A percentile compares a stretch with the other conserved stretches of the same genome.
Evolutionary conservation across 2,797 vertebrate species (phyloP).

Genomic region (Lagodon rhomboides): DNA sequence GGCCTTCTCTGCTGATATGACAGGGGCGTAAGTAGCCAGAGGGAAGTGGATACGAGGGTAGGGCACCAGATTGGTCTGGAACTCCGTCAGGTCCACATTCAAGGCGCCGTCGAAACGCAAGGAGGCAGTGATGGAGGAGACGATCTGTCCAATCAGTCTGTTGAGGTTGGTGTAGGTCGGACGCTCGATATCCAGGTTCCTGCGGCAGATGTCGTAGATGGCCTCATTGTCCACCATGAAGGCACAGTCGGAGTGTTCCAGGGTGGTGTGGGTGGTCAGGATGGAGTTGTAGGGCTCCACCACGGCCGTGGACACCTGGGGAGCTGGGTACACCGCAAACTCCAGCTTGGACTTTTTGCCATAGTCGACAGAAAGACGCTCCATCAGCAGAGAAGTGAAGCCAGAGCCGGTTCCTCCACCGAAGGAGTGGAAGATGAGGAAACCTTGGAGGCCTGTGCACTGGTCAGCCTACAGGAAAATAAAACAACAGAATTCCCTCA

Average conservation of each 20-base stretch:
- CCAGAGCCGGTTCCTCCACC: constrained; percentile 89
- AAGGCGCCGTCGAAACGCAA: constrained; percentile 85
- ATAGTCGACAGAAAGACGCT: constrained; percentile 88
- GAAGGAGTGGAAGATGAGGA: constrained; percentile 87
- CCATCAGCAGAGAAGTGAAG: constrained; percentile 90
- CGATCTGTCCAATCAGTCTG: constrained; percentile 85
- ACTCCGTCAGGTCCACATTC: constrained; percentile 81
- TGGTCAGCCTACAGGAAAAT: constrained; percentile 81
- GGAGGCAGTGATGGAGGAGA: constrained; percentile 87
- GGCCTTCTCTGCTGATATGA: constrained; percentile 85
- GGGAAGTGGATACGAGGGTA: constrained; percentile 87
- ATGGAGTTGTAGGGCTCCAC: constrained; percentile 90
- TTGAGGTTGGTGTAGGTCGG: constrained; percentile 91
- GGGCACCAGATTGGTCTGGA: constrained; percentile 84
- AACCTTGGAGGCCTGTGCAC: constrained; percentile 88
- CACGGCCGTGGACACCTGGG: constrained; percentile 84
- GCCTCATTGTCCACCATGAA: constrained; percentile 98
- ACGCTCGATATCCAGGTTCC: constrained; percentile 94
- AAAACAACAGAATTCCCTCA: no score
- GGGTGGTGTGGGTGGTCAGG: constrained; percentile 89
- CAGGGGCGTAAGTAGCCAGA: constrained; percentile 84
- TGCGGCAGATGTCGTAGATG: constrained; percentile 94
- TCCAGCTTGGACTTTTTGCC: constrained; percentile 90
- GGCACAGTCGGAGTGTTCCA: constrained; percentile 95
- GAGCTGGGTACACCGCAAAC: constrained; percentile 77